Percentiles rank a stretch among this genome's conserved stretches.
Conservation (phyloP, 2,113 vertebrate genomes). For the Sigmodon hispidus region DNA sequence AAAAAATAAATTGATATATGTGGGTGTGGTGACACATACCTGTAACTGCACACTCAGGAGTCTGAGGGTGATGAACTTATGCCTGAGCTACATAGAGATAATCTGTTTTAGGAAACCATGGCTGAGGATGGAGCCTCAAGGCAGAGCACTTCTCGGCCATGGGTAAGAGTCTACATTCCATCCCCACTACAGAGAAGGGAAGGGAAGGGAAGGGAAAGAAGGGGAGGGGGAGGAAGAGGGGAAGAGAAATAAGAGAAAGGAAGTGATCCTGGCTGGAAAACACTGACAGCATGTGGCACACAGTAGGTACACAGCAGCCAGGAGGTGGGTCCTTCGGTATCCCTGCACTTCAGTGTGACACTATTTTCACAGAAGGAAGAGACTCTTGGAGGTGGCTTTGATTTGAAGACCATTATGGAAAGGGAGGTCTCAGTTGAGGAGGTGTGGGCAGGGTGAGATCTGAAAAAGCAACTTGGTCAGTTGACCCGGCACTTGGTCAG, state of each 20-base stretch:
- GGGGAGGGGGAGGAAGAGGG: neutral
- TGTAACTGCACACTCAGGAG: neutral
- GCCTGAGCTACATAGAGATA: neutral
- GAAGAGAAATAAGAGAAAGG: neutral
- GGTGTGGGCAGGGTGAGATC: fast-evolving
- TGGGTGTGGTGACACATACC: neutral
- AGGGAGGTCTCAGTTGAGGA: neutral
- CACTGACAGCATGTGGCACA: fast-evolving
- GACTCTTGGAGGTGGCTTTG: neutral
- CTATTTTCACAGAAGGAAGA: neutral
- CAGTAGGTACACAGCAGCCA: neutral
- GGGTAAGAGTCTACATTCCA: neutral
- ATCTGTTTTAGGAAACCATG: neutral
- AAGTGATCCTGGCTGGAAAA: neutral
- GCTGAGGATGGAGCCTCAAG: neutral
- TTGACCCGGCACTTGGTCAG: neutral
- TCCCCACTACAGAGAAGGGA: neutral
- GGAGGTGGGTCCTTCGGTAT: fast-evolving
- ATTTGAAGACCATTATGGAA: neutral
- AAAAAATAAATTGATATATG: neutral
- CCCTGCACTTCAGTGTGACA: fast-evolving
- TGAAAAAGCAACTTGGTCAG: fast-evolving
- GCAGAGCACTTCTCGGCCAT: neutral
- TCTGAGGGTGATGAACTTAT: neutral
- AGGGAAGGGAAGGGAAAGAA: neutral